A percentile compares a stretch with the other conserved stretches of the same genome.
These are phyloP conservation scores for Apotomis turbidana DNA, from an alignment of 2,888 invertebrate genomes.

Conservation along the genomic window DNA sequence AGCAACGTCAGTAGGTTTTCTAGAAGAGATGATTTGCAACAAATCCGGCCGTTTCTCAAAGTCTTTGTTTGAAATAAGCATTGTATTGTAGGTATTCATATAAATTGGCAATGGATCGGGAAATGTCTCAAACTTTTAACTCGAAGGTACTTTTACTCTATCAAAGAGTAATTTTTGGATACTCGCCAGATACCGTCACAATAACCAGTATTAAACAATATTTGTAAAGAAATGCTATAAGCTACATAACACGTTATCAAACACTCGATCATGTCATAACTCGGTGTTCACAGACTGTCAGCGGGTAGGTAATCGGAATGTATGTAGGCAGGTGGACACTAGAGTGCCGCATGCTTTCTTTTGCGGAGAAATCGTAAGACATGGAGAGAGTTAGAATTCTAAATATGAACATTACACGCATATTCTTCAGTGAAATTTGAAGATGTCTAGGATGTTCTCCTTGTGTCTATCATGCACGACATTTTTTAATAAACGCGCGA, in stretches of 20 bases:
- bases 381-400: conserved; percentile 53
- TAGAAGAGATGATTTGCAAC: no score
- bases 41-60: no score
- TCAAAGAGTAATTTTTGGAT: conserved; percentile 25
- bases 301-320: conserved; percentile 21
- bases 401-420: conserved; percentile 35
- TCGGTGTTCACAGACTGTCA: conserved; percentile 29
- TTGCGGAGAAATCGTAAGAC: conserved; percentile 54
- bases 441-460: not conserved
- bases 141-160: not conserved
- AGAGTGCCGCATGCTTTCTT: conserved; percentile 47
- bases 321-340: conserved; percentile 36
- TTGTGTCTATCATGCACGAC: not conserved
- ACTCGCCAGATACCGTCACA: conserved; percentile 20
- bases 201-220: conserved; percentile 12
- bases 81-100: not conserved
- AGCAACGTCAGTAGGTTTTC: no score
- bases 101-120: conserved; percentile 13
- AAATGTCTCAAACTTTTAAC: conserved; percentile 9
- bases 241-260: not conserved
- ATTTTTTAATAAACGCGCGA: not conserved
- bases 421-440: conserved; percentile 17
- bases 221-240: conserved; percentile 8
- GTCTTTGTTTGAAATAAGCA: no score
- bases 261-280: conserved; percentile 11